Conservation (phyloP, 2,113 vertebrate genomes). For the Poeciliopsis turrubarensis region DNA sequence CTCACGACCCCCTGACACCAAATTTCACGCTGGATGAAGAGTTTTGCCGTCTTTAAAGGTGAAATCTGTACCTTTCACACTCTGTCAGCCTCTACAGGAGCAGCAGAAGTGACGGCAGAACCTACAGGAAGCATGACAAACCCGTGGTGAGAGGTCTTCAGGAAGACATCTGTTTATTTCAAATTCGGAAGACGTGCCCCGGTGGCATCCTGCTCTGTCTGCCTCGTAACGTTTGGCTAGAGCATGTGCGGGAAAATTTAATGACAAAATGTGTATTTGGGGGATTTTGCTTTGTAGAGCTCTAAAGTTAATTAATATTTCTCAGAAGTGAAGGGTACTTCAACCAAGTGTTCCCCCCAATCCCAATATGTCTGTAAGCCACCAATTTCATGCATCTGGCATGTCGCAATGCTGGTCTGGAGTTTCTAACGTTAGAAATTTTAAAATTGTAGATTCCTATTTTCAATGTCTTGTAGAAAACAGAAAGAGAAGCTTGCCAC, state of each 20-base stretch:
- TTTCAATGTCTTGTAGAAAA: too few species aligned
- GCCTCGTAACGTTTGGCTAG: neutral
- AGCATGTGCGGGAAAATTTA: neutral
- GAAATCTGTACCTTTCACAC: constrained; percentile 28
- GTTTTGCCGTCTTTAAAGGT: constrained; percentile 24
- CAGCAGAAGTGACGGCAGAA: constrained; percentile 17
- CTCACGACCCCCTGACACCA: constrained; percentile 2
- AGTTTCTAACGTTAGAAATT: too few species aligned
- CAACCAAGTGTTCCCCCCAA: too few species aligned
- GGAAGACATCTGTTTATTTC: constrained; percentile 7
- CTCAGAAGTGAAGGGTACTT: neutral
- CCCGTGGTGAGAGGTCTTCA: constrained; percentile 1
- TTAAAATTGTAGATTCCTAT: too few species aligned
- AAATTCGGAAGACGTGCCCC: constrained; percentile 14
- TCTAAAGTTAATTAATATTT: neutral
- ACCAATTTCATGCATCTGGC: too few species aligned
- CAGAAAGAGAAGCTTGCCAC: too few species aligned
- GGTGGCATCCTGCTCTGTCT: constrained; percentile 2
- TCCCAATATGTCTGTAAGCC: too few species aligned
- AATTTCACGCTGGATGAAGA: neutral
- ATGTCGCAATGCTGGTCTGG: too few species aligned
- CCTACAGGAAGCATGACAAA: constrained; percentile 5
- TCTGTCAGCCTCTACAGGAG: constrained; percentile 22
- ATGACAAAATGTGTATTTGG: neutral
- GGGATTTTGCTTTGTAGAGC: constrained; percentile 3